phyloP scores from a whole-genome alignment of 2,888 invertebrate genomes.

The Quadroppia sp. region DNA sequence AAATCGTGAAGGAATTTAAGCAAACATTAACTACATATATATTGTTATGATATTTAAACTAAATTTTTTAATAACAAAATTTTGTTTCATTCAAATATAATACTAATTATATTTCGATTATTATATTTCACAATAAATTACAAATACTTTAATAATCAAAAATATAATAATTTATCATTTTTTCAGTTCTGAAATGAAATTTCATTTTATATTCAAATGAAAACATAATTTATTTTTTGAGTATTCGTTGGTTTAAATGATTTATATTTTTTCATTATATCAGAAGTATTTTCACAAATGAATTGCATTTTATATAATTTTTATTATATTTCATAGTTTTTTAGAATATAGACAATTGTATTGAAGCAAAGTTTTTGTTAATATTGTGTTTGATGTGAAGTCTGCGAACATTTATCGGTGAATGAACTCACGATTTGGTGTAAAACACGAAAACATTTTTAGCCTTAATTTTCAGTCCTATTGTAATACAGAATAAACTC shows the following conservation, averaged over 20 bases:
- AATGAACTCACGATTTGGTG: slow-evolving; percentile 29
- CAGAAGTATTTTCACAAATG: background rate
- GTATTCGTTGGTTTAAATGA: background rate
- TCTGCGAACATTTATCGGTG: slow-evolving; percentile 29
- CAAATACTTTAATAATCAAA: no score
- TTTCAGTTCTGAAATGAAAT: no score
- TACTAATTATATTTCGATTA: no score
- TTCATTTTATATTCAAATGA: no score
- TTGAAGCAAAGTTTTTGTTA: background rate
- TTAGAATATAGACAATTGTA: background rate
- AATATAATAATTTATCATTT: no score
- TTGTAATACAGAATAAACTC: background rate
- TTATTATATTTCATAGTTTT: background rate
- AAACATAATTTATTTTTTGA: background rate
- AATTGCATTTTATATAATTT: background rate
- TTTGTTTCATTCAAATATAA: no score
- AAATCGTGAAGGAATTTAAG: background rate
- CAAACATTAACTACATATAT: background rate
- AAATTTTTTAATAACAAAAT: no score
- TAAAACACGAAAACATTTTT: background rate
- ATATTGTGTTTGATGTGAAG: background rate
- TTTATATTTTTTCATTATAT: no score
- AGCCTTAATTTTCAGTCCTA: background rate
- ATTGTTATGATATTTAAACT: background rate
- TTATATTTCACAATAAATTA: no score